These are phyloP conservation scores for Epistrophe eligans DNA, from an alignment of 2,888 invertebrate genomes.

Conservation along the genomic window DNA sequence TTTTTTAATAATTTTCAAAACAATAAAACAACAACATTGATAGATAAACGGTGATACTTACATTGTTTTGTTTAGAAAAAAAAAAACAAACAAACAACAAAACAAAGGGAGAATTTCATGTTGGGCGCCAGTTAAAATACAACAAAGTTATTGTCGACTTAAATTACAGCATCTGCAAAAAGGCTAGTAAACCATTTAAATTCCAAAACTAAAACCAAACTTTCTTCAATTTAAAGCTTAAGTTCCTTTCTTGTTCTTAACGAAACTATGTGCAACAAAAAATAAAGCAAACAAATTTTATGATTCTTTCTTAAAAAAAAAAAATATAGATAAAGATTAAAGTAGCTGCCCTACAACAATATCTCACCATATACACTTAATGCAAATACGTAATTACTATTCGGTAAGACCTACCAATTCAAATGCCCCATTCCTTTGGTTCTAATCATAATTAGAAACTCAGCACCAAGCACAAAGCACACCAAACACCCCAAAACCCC, in stretches of 20 bases:
- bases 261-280: too few species aligned
- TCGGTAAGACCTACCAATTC: constrained; percentile 23
- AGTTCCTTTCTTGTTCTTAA: too few species aligned
- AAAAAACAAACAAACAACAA: too few species aligned
- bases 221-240: too few species aligned
- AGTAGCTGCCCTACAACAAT: background rate
- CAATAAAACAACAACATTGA: too few species aligned
- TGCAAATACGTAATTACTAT: constrained; percentile 55
- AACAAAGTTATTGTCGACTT: background rate
- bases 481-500: constrained; percentile 10
- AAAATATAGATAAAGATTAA: background rate
- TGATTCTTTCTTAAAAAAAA: background rate
- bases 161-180: too few species aligned
- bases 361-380: constrained; percentile 13
- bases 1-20: too few species aligned
- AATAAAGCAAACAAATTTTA: too few species aligned
- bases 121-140: constrained; percentile 22
- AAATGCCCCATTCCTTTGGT: constrained; percentile 17
- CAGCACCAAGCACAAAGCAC: constrained; percentile 49
- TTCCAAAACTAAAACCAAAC: too few species aligned
- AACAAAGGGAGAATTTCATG: background rate
- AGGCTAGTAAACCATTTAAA: too few species aligned
- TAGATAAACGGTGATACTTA: too few species aligned
- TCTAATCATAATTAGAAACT: constrained; percentile 74
- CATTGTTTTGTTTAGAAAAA: too few species aligned